Evolutionary conservation across 2,797 vertebrate genomes (phyloP).

Genomic region (Sarcoramphus papa): DNA sequence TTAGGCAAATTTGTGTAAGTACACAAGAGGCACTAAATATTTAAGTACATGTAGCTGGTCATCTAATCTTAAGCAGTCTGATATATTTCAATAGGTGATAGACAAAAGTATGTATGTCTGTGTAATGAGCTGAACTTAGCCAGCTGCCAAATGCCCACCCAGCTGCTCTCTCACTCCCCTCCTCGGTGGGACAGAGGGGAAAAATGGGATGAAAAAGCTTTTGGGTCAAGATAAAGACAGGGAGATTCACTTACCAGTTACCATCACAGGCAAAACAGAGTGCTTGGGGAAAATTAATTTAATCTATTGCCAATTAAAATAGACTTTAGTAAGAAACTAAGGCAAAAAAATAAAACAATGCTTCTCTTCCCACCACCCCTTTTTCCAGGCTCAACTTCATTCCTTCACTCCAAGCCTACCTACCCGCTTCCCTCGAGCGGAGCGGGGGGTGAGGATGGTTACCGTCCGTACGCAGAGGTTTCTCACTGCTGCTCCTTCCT

Average conservation of each 20-base stretch:
- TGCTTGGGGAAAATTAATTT: background rate
- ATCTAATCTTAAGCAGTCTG: background rate
- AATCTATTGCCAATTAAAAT: background rate
- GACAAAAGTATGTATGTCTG: background rate
- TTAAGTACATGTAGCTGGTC: background rate
- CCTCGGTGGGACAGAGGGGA: background rate
- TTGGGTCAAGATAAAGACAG: background rate
- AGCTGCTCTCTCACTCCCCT: background rate
- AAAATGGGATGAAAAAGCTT: background rate
- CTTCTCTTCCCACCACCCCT: background rate
- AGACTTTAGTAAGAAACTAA: background rate
- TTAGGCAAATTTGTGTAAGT: background rate
- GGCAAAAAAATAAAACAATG: background rate
- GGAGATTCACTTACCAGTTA: background rate
- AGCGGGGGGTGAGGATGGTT: rapidly evolving
- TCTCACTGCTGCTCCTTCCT: background rate
- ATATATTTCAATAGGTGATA: background rate
- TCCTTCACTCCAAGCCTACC: background rate
- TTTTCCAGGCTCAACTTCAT: background rate
- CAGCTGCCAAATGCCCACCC: rapidly evolving
- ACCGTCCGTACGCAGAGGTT: rapidly evolving
- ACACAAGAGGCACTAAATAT: background rate
- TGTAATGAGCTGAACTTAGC: background rate
- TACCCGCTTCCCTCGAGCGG: rapidly evolving
- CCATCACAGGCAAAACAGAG: background rate